Percentiles rank a stretch among this genome's conserved stretches.
Conservation (phyloP, 2,797 vertebrate genomes). For the Oryzias sinensis region DNA sequence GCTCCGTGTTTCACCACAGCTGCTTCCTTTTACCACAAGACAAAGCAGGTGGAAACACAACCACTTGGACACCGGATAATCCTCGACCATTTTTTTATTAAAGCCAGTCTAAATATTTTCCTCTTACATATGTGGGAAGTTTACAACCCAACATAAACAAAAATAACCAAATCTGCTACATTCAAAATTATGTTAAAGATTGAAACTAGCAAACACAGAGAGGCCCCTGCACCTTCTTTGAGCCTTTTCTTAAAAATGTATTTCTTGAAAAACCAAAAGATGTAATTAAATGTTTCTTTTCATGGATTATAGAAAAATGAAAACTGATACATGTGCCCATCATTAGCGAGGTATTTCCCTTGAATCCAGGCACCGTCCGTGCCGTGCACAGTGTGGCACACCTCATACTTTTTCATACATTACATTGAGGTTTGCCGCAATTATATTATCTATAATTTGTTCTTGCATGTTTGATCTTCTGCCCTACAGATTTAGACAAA, state of each 20-base stretch:
- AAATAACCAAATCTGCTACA: conserved; percentile 3
- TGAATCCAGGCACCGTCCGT: conserved; percentile 35
- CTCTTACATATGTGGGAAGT: conserved; percentile 22
- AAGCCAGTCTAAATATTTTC: conserved; percentile 16
- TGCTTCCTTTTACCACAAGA: conserved; percentile 62
- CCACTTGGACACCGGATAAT: conserved; percentile 28
- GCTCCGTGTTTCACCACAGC: conserved; percentile 49
- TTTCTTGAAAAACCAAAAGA: too few relatives aligned
- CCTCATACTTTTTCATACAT: conserved; percentile 61
- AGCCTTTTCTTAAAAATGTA: too few relatives aligned
- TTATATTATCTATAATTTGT: conserved; percentile 62
- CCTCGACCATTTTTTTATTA: conserved; percentile 43
- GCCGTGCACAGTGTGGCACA: conserved; percentile 42
- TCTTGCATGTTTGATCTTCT: conserved; percentile 6
- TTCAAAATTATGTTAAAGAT: background rate
- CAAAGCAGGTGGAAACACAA: conserved; percentile 52
- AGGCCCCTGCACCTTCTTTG: background rate
- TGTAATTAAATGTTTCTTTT: too few relatives aligned
- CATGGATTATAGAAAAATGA: conserved; percentile 5
- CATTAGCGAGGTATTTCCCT: conserved; percentile 17
- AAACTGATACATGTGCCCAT: background rate
- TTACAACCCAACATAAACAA: conserved; percentile 2
- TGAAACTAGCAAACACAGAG: background rate
- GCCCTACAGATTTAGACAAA: conserved; percentile 59
- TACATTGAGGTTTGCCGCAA: conserved; percentile 57